phyloP scores from a whole-genome alignment of 2,113 vertebrate genomes.

The Catharus minimus region DNA sequence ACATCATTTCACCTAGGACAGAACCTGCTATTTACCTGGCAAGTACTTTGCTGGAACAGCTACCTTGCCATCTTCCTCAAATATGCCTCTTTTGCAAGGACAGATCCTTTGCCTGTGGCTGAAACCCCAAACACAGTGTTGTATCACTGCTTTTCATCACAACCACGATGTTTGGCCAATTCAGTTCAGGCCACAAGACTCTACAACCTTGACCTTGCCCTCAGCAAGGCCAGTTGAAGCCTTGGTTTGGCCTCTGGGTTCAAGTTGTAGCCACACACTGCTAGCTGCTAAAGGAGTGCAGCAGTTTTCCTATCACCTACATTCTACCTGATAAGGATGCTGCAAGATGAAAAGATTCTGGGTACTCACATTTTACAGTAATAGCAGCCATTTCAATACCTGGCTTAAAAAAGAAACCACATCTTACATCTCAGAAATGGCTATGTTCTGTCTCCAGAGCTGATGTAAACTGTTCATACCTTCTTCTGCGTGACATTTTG shows the following conservation, averaged over 20 bases:
- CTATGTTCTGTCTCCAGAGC: background rate
- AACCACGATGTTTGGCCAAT: background rate
- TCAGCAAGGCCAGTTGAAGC: background rate
- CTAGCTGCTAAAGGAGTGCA: background rate
- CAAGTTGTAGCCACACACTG: background rate
- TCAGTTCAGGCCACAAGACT: background rate
- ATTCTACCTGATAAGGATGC: background rate
- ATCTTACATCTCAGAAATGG: constrained; percentile 5
- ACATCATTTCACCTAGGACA: background rate
- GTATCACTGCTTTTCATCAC: background rate
- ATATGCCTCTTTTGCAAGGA: background rate
- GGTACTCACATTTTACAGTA: constrained; percentile 28
- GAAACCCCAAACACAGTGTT: background rate
- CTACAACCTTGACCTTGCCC: fast-evolving
- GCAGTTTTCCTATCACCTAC: constrained; percentile 13
- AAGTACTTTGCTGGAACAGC: background rate
- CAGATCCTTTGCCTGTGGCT: background rate
- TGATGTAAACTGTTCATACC: background rate
- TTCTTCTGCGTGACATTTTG: background rate
- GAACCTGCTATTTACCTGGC: background rate
- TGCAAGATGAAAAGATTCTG: constrained; percentile 1
- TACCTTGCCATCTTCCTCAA: background rate
- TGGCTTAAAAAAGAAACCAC: constrained; percentile 48
- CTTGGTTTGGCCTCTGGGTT: background rate
- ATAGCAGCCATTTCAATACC: constrained; percentile 45